These are phyloP conservation scores for Oryzias dopingdopingensis DNA, from an alignment of 2,797 vertebrate genomes.

Conservation along the genomic window DNA sequence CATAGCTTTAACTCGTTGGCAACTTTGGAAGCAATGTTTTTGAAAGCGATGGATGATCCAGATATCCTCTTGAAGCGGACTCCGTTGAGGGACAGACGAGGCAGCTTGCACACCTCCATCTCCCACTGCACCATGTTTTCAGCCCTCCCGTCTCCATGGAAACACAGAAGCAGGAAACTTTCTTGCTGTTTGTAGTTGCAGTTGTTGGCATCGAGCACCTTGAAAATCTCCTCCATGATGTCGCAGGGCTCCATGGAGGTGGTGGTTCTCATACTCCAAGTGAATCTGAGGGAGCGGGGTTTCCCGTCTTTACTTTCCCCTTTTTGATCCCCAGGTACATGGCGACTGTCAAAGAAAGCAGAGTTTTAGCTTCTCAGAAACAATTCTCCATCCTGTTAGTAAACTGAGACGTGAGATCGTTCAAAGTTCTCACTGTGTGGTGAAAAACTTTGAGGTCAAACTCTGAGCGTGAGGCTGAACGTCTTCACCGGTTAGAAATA, in stretches of 20 bases:
- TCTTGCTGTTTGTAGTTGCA: conserved; percentile 97
- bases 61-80: conserved; percentile 97
- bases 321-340: conserved; percentile 92
- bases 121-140: conserved; percentile 97
- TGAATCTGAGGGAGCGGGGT: conserved; percentile 89
- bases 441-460: too few species aligned
- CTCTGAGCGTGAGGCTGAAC: too few species aligned
- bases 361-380: not conserved
- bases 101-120: conserved; percentile 98
- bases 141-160: conserved; percentile 87
- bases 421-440: too few species aligned
- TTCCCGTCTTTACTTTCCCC: conserved; percentile 92
- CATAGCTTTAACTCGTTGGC: conserved; percentile 98
- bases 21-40: conserved; percentile 98
- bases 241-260: conserved; percentile 95
- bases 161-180: conserved; percentile 93
- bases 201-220: conserved; percentile 93
- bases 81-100: conserved; percentile 92
- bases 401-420: too few species aligned
- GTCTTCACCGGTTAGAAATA: too few species aligned
- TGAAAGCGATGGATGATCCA: conserved; percentile 95
- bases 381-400: not conserved
- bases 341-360: conserved; percentile 82
- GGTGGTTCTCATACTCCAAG: conserved; percentile 98
- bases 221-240: conserved; percentile 97